Conservation (phyloP, 2,113 vertebrate genomes). For the Bos taurus region ARS-UCD2.0 NC_037347.1:43970001-43970500, state of each 20-base stretch:
- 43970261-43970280: background rate
- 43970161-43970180: background rate
- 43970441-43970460: background rate
- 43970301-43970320: background rate
- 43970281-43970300: background rate
- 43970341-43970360: background rate
- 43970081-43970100: background rate
- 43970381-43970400: background rate
- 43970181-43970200: background rate
- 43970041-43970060: background rate
- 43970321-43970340: background rate
- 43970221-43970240: background rate
- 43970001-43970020: background rate
- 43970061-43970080: background rate
- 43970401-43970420: background rate
- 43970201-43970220: background rate
- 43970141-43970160: background rate
- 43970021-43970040: background rate
- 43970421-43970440: background rate
- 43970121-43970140: background rate
- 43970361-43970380: background rate
- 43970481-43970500: background rate
- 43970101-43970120: background rate
- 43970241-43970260: background rate
- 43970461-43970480: accelerated